Evolutionary conservation across 2,797 vertebrate species (phyloP), one percentile per base, ranked within the genome.

Genomic region (Xenops minutus): DNA sequence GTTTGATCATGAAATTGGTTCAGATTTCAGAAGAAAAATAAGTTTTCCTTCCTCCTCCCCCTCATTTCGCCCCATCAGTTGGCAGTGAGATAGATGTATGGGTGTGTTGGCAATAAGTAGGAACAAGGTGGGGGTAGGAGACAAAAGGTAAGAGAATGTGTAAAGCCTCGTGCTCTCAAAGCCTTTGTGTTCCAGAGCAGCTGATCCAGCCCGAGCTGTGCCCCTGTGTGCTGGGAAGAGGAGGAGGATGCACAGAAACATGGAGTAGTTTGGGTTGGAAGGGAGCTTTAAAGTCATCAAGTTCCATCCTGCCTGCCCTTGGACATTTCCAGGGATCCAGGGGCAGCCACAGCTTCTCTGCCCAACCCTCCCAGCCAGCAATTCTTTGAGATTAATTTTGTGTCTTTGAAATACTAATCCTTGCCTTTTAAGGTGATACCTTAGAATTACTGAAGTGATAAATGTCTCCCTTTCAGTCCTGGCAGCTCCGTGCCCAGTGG

Each of bases 281-380:
- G 67, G 56, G 17, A 39, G 16, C 12, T 69, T 12, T 11, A 3
- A 36, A 59, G 7, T 2, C 49, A 14, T 6, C 36, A 3, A 6
- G 29, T 30, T 19, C 24, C 0, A 0, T 49, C 61, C 76, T 67
- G 0, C 48, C 41, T 32, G 56, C 5, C 63, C 39, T 49, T 12
- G 69, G 36, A 5, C 19, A 12, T 34, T 61, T 2, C 29, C 76
- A 64, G 55, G 66, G 22, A n/a, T 59, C 46, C 46, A 48, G 59
- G 61, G 32, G 10, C 14, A 80, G 59, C 52, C 59, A 29, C 51
- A 66, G 37, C 44, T 37, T 3, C 29, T 51, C 23, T 6, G 10
- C 4, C 37, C 32, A 43, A 43, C 29, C 29, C 11, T 43, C 9
- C 11, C 41, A 12, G 61, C 14, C 9, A 24, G 4, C 10, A 44